A percentile compares a stretch with the other conserved stretches of the same genome.
Evolutionary conservation across 2,113 vertebrate genomes (phyloP).

Genomic region (Ramphastos sulfuratus): DNA sequence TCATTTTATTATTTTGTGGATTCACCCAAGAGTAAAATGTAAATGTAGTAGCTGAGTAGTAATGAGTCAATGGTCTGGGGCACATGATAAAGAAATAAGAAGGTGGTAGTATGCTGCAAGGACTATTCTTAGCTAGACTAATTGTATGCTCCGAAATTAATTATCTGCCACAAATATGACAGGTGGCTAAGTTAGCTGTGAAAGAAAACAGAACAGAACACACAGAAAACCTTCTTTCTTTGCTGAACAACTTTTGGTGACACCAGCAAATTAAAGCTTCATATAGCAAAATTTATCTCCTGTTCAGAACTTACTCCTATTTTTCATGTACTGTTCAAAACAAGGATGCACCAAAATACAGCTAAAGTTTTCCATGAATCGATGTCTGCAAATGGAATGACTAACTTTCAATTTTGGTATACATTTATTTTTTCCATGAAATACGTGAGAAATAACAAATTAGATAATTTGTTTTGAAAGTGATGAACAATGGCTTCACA

Average conservation of each 20-base stretch:
- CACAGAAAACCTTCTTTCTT: conserved; percentile 7
- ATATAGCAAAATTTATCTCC: background rate
- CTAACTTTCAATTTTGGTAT: background rate
- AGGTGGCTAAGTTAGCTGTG: conserved; percentile 45
- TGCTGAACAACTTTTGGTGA: conserved; percentile 9
- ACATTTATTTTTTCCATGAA: background rate
- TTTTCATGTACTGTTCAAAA: background rate
- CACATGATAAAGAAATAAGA: conserved; percentile 69
- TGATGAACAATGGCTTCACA: background rate
- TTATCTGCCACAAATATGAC: conserved; percentile 51
- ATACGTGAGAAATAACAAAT: background rate
- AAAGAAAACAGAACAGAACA: conserved; percentile 45
- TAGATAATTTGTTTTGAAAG: background rate
- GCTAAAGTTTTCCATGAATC: background rate
- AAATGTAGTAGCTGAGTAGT: conserved; percentile 70
- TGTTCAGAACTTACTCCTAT: background rate
- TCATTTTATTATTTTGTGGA: conserved; percentile 66
- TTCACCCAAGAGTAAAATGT: conserved; percentile 72
- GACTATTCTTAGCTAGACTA: conserved; percentile 47
- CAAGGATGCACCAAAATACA: background rate
- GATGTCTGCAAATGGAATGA: background rate
- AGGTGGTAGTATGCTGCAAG: conserved; percentile 40
- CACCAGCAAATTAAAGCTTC: background rate
- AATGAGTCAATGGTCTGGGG: conserved; percentile 62
- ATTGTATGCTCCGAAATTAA: conserved; percentile 56